Conservation (phyloP, 2,888 invertebrate genomes). For the Scelioninae gen. 2 region DNA sequence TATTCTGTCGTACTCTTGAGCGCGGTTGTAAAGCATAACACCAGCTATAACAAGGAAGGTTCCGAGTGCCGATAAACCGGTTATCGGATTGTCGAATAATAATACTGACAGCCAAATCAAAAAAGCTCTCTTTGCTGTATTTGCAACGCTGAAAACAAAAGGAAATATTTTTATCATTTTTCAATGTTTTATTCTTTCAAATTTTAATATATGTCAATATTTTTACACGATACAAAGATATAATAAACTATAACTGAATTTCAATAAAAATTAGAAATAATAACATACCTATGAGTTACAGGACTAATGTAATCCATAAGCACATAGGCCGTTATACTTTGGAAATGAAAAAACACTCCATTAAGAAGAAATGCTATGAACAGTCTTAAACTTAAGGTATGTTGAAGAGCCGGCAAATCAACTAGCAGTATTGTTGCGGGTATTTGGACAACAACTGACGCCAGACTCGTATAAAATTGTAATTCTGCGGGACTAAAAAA, state of each 20-base stretch:
- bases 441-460: slow-evolving; percentile 84
- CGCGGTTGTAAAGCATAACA: slow-evolving; percentile 85
- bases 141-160: slow-evolving; percentile 85
- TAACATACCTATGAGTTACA: slow-evolving; percentile 83
- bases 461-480: slow-evolving; percentile 86
- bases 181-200: too few species aligned
- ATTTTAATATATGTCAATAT: slow-evolving; percentile 57
- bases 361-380: slow-evolving; percentile 81
- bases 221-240: too few species aligned
- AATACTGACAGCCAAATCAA: slow-evolving; percentile 86
- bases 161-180: too few species aligned
- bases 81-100: slow-evolving; percentile 85
- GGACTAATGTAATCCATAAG: slow-evolving; percentile 88
- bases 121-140: slow-evolving; percentile 86
- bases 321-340: slow-evolving; percentile 87
- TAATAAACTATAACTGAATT: neutral
- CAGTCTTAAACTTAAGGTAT: slow-evolving; percentile 76
- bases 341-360: slow-evolving; percentile 87
- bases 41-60: slow-evolving; percentile 84
- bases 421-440: slow-evolving; percentile 82
- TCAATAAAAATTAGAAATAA: neutral
- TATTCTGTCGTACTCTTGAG: slow-evolving; percentile 79
- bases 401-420: slow-evolving; percentile 77
- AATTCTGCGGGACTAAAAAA: slow-evolving; percentile 84
- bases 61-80: slow-evolving; percentile 83